These are phyloP conservation scores for Encarsia formosa DNA, from an alignment of 2,888 invertebrate species.

Conservation along the genomic window DNA sequence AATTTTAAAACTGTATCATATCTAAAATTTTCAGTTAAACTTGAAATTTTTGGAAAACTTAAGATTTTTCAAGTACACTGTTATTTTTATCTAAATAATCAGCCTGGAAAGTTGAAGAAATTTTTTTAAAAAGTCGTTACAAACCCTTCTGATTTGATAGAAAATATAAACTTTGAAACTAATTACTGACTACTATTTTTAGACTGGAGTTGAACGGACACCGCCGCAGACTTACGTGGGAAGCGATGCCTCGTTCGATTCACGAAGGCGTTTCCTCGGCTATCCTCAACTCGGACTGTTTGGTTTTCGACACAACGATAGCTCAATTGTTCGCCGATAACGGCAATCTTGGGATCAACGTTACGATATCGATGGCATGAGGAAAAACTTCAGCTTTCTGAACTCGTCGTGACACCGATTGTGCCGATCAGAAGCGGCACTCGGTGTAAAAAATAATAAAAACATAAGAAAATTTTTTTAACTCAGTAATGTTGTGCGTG, in stretches of 20 bases:
- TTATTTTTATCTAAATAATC: too few species aligned
- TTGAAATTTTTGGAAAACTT: too few species aligned
- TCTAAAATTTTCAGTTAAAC: too few species aligned
- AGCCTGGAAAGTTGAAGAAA: too few species aligned
- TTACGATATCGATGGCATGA: slow-evolving; percentile 93
- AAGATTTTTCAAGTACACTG: background rate
- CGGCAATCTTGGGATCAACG: slow-evolving; percentile 98
- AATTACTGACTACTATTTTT: slow-evolving; percentile 22
- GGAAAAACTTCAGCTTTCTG: slow-evolving; percentile 33
- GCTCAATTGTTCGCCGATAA: slow-evolving; percentile 99
- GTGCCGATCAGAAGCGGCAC: slow-evolving; percentile 12
- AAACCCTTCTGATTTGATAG: too few species aligned
- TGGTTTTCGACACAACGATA: slow-evolving; percentile 97
- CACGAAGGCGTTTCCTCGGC: slow-evolving; percentile 98
- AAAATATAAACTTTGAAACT: too few species aligned
- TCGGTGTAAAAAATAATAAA: slow-evolving; percentile 6
- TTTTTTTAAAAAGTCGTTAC: too few species aligned
- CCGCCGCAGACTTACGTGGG: slow-evolving; percentile 93
- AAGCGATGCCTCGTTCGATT: slow-evolving; percentile 96
- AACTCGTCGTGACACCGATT: slow-evolving; percentile 9
- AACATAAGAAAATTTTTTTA: background rate
- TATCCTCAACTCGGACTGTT: slow-evolving; percentile 95
- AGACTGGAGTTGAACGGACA: slow-evolving; percentile 95
- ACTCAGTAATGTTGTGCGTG: slow-evolving; percentile 7
- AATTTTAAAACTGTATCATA: too few species aligned